Percentiles rank a stretch among this genome's conserved stretches.
Evolutionary conservation across 2,113 vertebrate genomes (phyloP).

Genomic region (Crotalus helleri): DNA sequence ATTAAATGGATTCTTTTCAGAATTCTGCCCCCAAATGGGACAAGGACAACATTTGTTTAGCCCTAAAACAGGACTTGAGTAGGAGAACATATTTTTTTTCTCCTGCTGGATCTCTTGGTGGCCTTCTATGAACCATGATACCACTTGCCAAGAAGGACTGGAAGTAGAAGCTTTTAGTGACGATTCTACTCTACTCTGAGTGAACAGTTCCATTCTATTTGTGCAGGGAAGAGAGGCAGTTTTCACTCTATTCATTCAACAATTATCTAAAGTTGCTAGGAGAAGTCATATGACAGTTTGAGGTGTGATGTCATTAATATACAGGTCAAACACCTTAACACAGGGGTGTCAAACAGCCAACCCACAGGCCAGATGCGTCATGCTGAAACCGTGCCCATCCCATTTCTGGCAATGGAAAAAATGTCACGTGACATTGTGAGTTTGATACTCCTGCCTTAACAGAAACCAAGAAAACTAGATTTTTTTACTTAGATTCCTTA

Average conservation of each 20-base stretch:
- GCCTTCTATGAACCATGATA: neutral
- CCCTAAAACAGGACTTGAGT: neutral
- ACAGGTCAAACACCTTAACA: neutral
- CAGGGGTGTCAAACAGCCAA: too few species aligned
- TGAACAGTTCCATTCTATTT: neutral
- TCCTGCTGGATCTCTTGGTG: neutral
- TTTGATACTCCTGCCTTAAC: neutral
- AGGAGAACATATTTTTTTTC: neutral
- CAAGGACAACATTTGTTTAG: neutral
- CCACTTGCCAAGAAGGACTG: neutral
- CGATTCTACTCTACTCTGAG: neutral
- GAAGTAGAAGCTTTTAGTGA: neutral
- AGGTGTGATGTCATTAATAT: neutral
- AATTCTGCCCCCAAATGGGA: neutral
- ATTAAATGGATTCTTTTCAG: neutral
- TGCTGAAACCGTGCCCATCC: too few species aligned
- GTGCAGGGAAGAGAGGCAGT: neutral
- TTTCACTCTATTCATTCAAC: neutral
- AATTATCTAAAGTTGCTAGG: neutral
- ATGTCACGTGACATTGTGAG: too few species aligned
- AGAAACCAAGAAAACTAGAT: neutral
- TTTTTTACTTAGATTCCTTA: neutral
- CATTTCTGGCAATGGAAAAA: too few species aligned
- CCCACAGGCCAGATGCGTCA: too few species aligned
- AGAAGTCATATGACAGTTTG: neutral